Evolutionary conservation across 2,888 invertebrate species (phyloP), one percentile per base, ranked within the genome.

Genomic region (Cryptocephalus moraei): DNA sequence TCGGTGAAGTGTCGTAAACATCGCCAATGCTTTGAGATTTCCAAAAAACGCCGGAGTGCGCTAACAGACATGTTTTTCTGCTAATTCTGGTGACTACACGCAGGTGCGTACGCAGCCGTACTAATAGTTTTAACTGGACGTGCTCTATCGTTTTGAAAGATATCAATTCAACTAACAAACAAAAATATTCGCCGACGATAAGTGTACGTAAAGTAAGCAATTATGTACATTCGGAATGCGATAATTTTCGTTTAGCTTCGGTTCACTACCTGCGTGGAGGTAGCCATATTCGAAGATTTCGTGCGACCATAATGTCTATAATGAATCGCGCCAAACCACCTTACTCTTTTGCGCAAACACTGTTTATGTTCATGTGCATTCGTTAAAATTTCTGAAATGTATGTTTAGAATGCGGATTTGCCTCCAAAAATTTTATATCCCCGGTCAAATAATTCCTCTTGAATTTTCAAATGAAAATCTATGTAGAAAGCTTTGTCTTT

Each of bases 71-170:
- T 68, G 69, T 68, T 70, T 69, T 70, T 67, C 63, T 67, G 65
- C 65, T 71, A 69, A 70, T 70, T 69, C 66, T 66, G 62, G 60
- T 61, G 66, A 70, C 74, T 73, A 75, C 84, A 87, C 87, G 86
- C 87, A 91, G 88, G 90, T 90, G 89, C 90, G 89, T 89, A 91
- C 90, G 91, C 91, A 91, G 90, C 80, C 88, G 87, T 87, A 85
- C 81, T 82, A 82, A 79, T 80, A 79, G 79, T 81, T 79, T 82
- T 80, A 80, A 86, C 86, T 87, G 87, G 81, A 87, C 85, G 82
- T 88, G 88, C 87, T 86, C 88, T 42, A 42, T 32, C 8, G 9
- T 42, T 46, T 42, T 13, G 36, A 39, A 36, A 34, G 22, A 34
- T 22, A 22, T 22, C 6, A 22, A 22, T 6, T 22, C 6, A 22